phyloP scores from a whole-genome alignment of 2,113 vertebrate genomes.

The Gnathonemus echidnorhynchus region DNA sequence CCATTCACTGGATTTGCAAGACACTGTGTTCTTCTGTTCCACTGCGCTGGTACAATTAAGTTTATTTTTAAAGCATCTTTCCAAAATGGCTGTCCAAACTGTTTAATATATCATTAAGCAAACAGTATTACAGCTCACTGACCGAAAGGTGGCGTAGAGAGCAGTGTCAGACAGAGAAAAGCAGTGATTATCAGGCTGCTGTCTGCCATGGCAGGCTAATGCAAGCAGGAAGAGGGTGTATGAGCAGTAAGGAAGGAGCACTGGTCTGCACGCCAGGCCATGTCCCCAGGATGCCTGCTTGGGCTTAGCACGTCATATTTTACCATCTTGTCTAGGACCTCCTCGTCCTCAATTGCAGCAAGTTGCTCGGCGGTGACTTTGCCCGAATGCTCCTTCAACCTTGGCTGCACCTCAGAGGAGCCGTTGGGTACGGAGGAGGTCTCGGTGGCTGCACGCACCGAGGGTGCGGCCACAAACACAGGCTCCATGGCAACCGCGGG shows the following conservation, averaged over 20 bases:
- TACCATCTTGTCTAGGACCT: conserved; percentile 93
- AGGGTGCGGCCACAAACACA: conserved; percentile 38
- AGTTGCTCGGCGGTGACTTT: conserved; percentile 71
- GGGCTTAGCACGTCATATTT: background rate
- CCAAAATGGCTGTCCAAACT: background rate
- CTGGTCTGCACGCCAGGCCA: background rate
- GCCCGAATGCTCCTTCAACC: conserved; percentile 45
- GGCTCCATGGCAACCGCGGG: conserved; percentile 51
- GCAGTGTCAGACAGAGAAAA: background rate
- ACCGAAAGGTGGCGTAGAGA: background rate
- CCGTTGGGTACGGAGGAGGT: conserved; percentile 60
- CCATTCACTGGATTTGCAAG: background rate
- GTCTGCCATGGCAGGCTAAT: background rate
- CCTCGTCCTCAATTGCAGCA: conserved; percentile 81
- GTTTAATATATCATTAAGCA: background rate
- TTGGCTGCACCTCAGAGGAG: conserved; percentile 45
- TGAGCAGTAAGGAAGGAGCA: background rate
- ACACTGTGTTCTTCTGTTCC: background rate
- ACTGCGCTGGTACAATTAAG: background rate
- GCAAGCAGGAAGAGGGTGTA: background rate
- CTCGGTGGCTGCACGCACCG: conserved; percentile 37
- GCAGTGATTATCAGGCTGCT: background rate
- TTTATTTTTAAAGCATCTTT: background rate
- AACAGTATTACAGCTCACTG: background rate
- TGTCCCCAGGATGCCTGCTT: background rate